Base-by-base conservation (phyloP, 2,113 vertebrate genomes). In the Upupa epops region DNA sequence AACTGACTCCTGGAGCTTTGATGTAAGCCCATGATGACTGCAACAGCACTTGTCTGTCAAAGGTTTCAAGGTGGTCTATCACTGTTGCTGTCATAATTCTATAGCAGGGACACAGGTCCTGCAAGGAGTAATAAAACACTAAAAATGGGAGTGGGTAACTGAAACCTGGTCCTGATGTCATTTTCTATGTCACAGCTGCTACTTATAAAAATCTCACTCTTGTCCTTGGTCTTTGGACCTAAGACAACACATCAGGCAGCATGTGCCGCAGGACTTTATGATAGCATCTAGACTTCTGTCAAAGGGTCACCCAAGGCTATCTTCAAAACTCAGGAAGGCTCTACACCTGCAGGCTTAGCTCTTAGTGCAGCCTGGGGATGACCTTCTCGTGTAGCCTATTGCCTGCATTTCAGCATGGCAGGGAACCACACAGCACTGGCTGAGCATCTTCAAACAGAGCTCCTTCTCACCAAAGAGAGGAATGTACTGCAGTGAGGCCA, bases 41-140 rank as follows among this genome's bases (percentile, higher is more conserved):
- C 65, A 37, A 17, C 17, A 29, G 32, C 21, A 20, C 42, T 66
- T 72, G 28, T 70, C 42, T 88, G 21, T 65, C 5, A 5, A 46
- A 25, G 32, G 61, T 71, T 66, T 68, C 68, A 42, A 60, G 70
- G 17, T 36, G 8, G 25, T 49, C 46, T 45, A 1, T 77, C 55
- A 60, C 40, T 84, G 60, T 71, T 80, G n/a, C 75, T 90, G 68
- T 81, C 56, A 0, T 80, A 64, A 14, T 56, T 80, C 9, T 24
- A 36, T 7, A 63, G 42, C 32, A 80, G 79, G 79, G 89, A 51
- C 61, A 65, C 3, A 28, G 1, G 15, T 85, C 49, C 72, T 90
- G 34, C 92, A 59, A 95, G 48, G 42, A 75, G 71, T 61, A 80
- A 94, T 96, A 96, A 96, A 96, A 24, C 71, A 81, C 73, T 89